Base-by-base conservation (phyloP, 2,113 vertebrate species). In the Gadus chalcogrammus region DNA sequence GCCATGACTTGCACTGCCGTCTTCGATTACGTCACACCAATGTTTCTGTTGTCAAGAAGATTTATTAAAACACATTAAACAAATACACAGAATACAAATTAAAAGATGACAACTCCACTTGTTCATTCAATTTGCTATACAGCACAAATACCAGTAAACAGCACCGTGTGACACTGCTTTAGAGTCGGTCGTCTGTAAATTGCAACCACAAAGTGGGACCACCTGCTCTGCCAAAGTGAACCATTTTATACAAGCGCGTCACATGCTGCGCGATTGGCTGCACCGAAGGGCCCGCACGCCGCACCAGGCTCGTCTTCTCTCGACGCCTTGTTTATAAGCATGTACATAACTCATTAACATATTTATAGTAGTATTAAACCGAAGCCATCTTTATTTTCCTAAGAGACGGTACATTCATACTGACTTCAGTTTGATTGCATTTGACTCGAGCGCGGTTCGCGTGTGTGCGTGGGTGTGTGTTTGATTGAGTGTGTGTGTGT, bases 41-140 rank as follows among this genome's bases (percentile, higher is more conserved):
- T 5, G 61, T 62, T 27, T 35, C 78, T 78, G 79, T 88, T 88
- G 85, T 87, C 83, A 87, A 91, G 88, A 90, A 90, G 82, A 91
- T 93, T 93, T 93, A 93, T 92, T 93, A 93, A 93, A 93, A 93
- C 92, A 93, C 92, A 88, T 89, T 90, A 88, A 92, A 93, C 92
- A 92, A 93, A 92, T 91, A 91, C 91, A 93, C 91, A 87, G 78
- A 88, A 88, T 92, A 92, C 91, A 93, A 93, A 93, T 91, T 89
- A 91, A 93, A 91, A 91, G 86, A 90, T 90, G 88, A 90, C 87
- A 86, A 88, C 87, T 91, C 85, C 84, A 85, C 56, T 87, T 87
- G 82, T 22, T 84, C 86, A 85, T 86, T 88, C 82, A 87, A 68
- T 78, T 85, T 85, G 84, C 88, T 88, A 79, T 86, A 87, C 84